A percentile compares a stretch with the other conserved stretches of the same genome.
These are phyloP conservation scores for Amiota communis DNA, from an alignment of 2,888 invertebrate species.

Conservation along the genomic window DNA sequence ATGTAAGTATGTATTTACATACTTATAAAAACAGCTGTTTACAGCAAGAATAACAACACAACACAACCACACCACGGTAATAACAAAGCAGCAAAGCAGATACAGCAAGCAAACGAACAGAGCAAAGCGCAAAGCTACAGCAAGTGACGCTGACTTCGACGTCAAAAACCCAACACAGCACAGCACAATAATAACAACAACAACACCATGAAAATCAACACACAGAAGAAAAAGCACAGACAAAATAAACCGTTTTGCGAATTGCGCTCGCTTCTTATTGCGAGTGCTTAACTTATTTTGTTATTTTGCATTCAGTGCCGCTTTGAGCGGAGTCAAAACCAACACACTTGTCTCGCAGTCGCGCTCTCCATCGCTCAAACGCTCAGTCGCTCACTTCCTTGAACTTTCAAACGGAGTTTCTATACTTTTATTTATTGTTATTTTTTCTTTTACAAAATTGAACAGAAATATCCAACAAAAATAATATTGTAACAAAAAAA, in stretches of 20 bases:
- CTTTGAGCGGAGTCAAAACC: too few species aligned
- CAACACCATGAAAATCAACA: not conserved
- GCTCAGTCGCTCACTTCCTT: too few species aligned
- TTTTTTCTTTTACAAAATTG: too few species aligned
- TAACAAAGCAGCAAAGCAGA: not conserved
- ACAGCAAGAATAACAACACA: not conserved
- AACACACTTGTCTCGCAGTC: too few species aligned
- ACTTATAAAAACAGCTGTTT: slow-evolving; percentile 3
- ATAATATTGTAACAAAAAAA: too few species aligned
- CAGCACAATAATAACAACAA: not conserved
- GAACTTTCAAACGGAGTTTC: too few species aligned
- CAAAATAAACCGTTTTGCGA: not conserved
- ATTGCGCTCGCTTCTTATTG: not conserved
- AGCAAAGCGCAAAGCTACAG: not conserved
- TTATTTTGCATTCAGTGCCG: too few species aligned
- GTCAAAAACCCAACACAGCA: too few species aligned
- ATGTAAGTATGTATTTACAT: not conserved
- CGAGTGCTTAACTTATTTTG: not conserved
- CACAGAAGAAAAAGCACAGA: not conserved
- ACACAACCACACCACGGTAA: not conserved
- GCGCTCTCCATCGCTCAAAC: too few species aligned
- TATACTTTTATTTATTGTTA: too few species aligned
- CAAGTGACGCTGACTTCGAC: too few species aligned
- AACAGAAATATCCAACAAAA: too few species aligned
- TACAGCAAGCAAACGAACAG: not conserved